Conservation (phyloP, 2,888 invertebrate genomes). For the Lathronympha strigana region DNA sequence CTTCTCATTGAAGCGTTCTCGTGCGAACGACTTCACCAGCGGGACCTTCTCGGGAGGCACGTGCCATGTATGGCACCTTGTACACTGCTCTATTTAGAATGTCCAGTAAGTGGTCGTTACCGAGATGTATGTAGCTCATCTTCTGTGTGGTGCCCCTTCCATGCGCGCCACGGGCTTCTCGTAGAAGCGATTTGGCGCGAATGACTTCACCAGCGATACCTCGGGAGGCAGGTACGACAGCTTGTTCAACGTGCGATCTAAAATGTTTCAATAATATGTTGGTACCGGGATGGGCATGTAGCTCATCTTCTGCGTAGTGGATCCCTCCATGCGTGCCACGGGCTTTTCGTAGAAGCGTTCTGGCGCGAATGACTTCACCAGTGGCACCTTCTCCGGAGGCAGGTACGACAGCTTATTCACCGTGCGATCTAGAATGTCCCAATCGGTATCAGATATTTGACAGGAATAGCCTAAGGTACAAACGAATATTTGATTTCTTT, state of each 20-base stretch:
- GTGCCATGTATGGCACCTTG: too few relatives aligned
- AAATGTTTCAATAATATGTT: neutral
- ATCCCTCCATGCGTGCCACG: constrained; percentile 79
- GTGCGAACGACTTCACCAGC: too few relatives aligned
- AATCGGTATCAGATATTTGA: neutral
- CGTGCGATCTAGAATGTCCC: constrained; percentile 77
- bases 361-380: constrained; percentile 76
- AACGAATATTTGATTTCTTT: too few relatives aligned
- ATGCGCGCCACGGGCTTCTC: too few relatives aligned
- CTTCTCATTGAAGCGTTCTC: too few relatives aligned
- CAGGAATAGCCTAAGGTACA: too few relatives aligned
- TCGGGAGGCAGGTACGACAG: too few relatives aligned
- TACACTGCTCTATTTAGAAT: neutral
- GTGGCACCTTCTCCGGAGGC: constrained; percentile 76
- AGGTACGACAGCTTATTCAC: constrained; percentile 86
- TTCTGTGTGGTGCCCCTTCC: constrained; percentile 83
- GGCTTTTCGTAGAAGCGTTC: constrained; percentile 77
- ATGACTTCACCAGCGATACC: too few relatives aligned
- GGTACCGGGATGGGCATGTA: constrained; percentile 76
- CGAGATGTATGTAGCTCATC: constrained; percentile 79
- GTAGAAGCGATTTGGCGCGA: too few relatives aligned
- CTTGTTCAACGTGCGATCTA: neutral
- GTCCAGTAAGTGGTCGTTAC: constrained; percentile 47
- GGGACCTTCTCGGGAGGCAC: too few relatives aligned
- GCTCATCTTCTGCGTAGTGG: constrained; percentile 83